Evolutionary conservation across 1,140 invertebrate genomes (phyloP).

Genomic region (Tribolium madens): DNA sequence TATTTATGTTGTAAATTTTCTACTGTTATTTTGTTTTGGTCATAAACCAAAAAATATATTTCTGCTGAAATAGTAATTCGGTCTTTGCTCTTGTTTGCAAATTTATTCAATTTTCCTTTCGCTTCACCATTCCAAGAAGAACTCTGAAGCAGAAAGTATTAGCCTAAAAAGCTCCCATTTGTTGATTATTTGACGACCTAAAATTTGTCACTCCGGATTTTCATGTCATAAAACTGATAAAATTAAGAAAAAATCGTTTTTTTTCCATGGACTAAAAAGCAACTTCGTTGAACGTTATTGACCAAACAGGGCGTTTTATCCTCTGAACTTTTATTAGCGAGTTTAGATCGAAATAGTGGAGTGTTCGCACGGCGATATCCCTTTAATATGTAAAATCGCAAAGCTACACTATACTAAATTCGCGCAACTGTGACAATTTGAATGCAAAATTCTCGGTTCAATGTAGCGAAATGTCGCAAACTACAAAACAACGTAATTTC

Average conservation of each 20-base stretch:
- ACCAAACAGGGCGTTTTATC: constrained; percentile 20
- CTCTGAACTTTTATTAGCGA: constrained; percentile 32
- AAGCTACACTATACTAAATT: constrained; percentile 11
- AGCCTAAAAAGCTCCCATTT: not conserved
- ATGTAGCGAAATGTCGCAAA: constrained; percentile 39
- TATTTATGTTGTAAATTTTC: not conserved
- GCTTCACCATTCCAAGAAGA: too few relatives aligned
- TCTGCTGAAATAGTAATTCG: not conserved
- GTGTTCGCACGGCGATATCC: constrained; percentile 44
- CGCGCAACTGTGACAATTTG: constrained; percentile 38
- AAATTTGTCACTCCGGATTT: not conserved
- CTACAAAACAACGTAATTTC: constrained; percentile 43
- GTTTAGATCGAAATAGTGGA: constrained; percentile 33
- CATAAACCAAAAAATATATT: not conserved
- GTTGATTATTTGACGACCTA: not conserved
- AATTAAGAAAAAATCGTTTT: not conserved
- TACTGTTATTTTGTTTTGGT: not conserved
- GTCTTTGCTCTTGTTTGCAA: not conserved
- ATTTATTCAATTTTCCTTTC: not conserved
- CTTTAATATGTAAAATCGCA: constrained; percentile 42
- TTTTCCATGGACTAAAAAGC: constrained; percentile 9
- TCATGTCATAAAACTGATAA: not conserved
- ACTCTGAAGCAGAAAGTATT: not conserved
- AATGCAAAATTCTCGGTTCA: constrained; percentile 40
- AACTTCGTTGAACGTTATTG: constrained; percentile 32